Evolutionary conservation across 2,888 invertebrate genomes (phyloP).

Genomic region (Troides aeacus): DNA sequence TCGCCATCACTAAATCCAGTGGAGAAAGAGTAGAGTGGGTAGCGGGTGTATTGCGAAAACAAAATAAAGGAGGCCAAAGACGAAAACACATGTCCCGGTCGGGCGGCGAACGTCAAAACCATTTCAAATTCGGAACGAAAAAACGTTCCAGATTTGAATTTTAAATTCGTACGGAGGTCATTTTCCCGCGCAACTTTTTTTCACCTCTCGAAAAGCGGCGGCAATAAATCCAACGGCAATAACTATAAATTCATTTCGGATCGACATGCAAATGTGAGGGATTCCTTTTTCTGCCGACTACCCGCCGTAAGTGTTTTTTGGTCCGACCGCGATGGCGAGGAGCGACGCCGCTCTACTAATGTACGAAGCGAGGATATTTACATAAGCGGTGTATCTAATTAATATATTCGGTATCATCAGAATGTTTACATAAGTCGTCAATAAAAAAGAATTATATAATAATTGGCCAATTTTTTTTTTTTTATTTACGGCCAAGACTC

Average conservation of each 20-base stretch:
- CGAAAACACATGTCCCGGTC: slow-evolving; percentile 61
- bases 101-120: slow-evolving; percentile 72
- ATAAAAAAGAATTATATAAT: too few relatives aligned
- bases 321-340: slow-evolving; percentile 46
- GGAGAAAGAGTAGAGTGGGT: not conserved
- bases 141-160: slow-evolving; percentile 77
- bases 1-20: slow-evolving; percentile 27
- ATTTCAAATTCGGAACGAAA: slow-evolving; percentile 73
- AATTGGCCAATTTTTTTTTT: too few relatives aligned
- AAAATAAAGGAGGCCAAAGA: slow-evolving; percentile 38
- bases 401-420: too few relatives aligned
- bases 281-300: slow-evolving; percentile 61
- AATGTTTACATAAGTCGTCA: too few relatives aligned
- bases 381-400: too few relatives aligned
- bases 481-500: too few relatives aligned
- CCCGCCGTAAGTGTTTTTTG: slow-evolving; percentile 55
- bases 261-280: slow-evolving; percentile 77
- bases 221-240: slow-evolving; percentile 76
- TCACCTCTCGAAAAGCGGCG: slow-evolving; percentile 62
- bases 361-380: too few relatives aligned
- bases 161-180: slow-evolving; percentile 71
- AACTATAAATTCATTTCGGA: slow-evolving; percentile 80
- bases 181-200: slow-evolving; percentile 52
- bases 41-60: slow-evolving; percentile 25
- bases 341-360: slow-evolving; percentile 36